Base-by-base conservation (phyloP, 2,888 invertebrate species). In the Pandemis heparana region DNA sequence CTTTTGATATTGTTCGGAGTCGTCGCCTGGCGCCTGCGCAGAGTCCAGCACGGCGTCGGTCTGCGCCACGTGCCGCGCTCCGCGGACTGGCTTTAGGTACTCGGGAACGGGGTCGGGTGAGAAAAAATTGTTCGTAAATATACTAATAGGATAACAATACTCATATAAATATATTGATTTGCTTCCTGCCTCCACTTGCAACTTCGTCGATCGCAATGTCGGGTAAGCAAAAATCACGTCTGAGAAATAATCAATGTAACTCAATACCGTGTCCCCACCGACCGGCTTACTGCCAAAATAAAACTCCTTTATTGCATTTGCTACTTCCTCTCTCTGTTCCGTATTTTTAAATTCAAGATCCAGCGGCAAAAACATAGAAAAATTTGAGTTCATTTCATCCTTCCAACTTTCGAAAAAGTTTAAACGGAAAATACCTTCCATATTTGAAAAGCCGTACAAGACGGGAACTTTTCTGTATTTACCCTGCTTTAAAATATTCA, bases 171-270 rank as follows among this genome's bases (percentile, higher is more conserved):
- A 66, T 39, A 66, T 51, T 7, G 32, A 46, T 18, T 70, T 70
- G 46, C 60, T 71, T 56, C 65, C 60, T 38, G 38, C 51, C 56
- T 48, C 60, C 18, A 71, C 18, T 46, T 61, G 51, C 41, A 71
- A 38, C 14, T 48, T 61, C 43, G 39, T 18, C 14, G 48, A 59
- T n/a, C 68, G 46, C 46, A 68, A 32, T 32, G 38, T 56, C 23
- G 68, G 68, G 16, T 60, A 59, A n/a, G 48, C 62, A 43, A 70
- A 61, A 5, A 62, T 70, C 0, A 70, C 69, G 95, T 95, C 87
- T 18, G 69, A 60, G 8, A 61, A 70, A 39, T 70, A 70, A 38
- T 70, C 61, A 38, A 60, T 48, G 46, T 48, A 69, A 48, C 43
- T 51, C 39, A 51, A 23, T 7, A 70, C 39, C 16, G 69, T 61